Conservation (phyloP, 2,888 invertebrate genomes). For the Atherix ibis region DNA sequence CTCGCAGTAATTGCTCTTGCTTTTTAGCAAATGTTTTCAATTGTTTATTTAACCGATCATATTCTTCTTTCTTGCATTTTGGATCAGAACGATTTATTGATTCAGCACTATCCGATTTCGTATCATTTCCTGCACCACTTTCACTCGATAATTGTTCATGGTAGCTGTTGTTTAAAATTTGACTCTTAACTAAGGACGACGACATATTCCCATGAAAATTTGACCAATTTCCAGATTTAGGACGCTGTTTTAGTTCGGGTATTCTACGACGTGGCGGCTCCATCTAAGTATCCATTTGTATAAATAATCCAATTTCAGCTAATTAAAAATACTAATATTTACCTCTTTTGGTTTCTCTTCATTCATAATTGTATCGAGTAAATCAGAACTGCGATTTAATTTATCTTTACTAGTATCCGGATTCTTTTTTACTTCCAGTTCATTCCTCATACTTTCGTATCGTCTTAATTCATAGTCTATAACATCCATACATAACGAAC, state of each 20-base stretch:
- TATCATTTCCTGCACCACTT: constrained; percentile 15
- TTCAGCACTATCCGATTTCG: constrained; percentile 29
- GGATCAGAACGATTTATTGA: constrained; percentile 25
- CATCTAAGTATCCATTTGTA: constrained; percentile 20
- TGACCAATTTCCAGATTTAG: constrained; percentile 59
- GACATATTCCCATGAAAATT: constrained; percentile 34
- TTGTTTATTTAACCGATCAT: constrained; percentile 61
- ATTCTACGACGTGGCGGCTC: constrained; percentile 54
- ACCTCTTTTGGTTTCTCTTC: constrained; percentile 34
- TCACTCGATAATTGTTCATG: constrained; percentile 42
- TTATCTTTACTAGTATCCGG: constrained; percentile 31
- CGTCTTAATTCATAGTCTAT: constrained; percentile 88
- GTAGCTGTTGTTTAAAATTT: constrained; percentile 49
- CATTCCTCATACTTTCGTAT: constrained; percentile 82
- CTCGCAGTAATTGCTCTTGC: constrained; percentile 82
- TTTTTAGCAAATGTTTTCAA: constrained; percentile 71
- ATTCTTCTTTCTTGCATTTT: constrained; percentile 47
- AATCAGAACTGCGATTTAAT: constrained; percentile 26
- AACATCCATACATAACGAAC: constrained; percentile 91
- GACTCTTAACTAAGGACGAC: constrained; percentile 38
- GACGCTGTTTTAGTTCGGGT: constrained; percentile 54
- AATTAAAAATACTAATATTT: background rate
- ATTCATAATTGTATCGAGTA: constrained; percentile 31
- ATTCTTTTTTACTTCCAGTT: constrained; percentile 41
- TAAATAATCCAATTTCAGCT: background rate